Percentiles rank a stretch among this genome's conserved stretches.
phyloP scores from a whole-genome alignment of 2,888 invertebrate genomes.

The Drepanosiphum platanoidis region DNA sequence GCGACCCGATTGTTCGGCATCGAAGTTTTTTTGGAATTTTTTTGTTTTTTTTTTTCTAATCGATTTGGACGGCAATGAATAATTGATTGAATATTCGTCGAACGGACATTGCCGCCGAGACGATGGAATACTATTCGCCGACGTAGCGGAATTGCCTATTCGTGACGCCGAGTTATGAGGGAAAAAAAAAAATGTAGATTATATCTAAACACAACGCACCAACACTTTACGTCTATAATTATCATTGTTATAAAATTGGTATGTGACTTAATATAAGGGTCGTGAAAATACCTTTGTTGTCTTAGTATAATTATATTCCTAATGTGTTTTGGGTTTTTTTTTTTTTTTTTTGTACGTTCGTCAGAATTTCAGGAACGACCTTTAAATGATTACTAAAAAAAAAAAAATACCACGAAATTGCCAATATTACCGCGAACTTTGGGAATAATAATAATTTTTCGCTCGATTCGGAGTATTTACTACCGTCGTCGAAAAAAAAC shows the following conservation, averaged over 20 bases:
- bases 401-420: neutral
- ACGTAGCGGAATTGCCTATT: constrained; percentile 19
- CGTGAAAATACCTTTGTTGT: too few relatives aligned
- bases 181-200: constrained; percentile 8
- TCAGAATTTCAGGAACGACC: neutral
- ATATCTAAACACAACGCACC: neutral
- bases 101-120: too few relatives aligned
- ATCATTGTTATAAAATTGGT: constrained; percentile 4
- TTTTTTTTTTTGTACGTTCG: neutral
- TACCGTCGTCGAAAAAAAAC: too few relatives aligned
- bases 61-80: neutral
- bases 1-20: too few relatives aligned
- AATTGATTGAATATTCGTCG: neutral
- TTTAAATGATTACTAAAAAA: neutral
- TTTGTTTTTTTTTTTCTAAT: too few relatives aligned
- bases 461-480: neutral
- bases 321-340: neutral
- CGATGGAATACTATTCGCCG: neutral
- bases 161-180: constrained; percentile 16
- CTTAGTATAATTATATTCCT: neutral
- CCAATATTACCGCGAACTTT: neutral
- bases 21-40: too few relatives aligned
- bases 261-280: neutral
- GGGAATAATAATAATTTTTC: neutral
- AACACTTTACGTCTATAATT: neutral